Base-by-base conservation (phyloP, 37 sponge, comb jelly and placozoan genomes). In the Ianthella basta region DNA sequence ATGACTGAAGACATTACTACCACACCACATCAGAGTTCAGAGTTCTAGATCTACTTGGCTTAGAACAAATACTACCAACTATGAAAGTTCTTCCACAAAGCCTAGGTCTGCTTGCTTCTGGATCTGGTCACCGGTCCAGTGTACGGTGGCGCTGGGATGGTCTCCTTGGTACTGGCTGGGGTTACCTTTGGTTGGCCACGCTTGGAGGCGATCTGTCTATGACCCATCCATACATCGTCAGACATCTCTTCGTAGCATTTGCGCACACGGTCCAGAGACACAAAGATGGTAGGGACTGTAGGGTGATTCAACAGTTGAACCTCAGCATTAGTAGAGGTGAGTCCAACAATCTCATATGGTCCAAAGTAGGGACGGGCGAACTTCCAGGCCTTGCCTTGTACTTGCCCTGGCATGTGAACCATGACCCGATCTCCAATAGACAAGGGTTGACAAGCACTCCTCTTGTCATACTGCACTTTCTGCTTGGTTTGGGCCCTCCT, bases 281-380 rank as follows among this genome's bases (percentile, higher is more conserved):
- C 84, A 35, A 72, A 56, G 33, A 84, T 4, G 20, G 74, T 14
- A 0, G 37, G 35, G 18, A 70, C 74, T 16, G 69, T 57, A 32
- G 59, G 74, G 55, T 60, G 24, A 36, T 84, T 60, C 18, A 84
- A 56, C 14, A 33, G 56, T 8, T 29, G 19, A 21, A 88, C 89
- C 41, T 83, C 80, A 39, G 60, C 84, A 70, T 84, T 80, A 55
- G 35, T 86, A 24, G 81, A 36, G 0, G 37, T 80, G 6, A 64
- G 30, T 25, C 33, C 77, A 27, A 86, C 15, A 12, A 86, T 57
- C 32, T 59, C 10, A 36, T 80, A 86, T 29, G 87, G 81, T 21
- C 63, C 81, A 66, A 80, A 55, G 50, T 40, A 86, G n/a, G 87
- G 87, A n/a, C 80, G 40, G 8, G 57, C 80, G 19, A 80, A 39